Percentiles rank a stretch among this genome's conserved stretches.
These are phyloP conservation scores for Geopemphigus sp. DNA, from an alignment of 1,140 invertebrate genomes.

Conservation along the genomic window DNA sequence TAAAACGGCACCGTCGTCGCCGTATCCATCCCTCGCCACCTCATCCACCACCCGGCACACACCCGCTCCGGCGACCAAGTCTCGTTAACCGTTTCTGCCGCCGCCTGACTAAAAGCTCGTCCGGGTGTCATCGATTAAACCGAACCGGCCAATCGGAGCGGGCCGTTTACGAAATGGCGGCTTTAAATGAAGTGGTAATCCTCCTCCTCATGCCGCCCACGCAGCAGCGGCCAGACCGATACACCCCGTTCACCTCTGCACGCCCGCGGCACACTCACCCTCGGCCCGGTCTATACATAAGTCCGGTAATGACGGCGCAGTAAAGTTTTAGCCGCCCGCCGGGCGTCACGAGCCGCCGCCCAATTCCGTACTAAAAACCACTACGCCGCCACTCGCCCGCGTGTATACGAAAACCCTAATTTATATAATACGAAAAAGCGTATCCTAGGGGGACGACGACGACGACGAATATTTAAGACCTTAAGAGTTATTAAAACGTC, in stretches of 20 bases:
- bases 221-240: no score
- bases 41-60: background rate
- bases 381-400: background rate
- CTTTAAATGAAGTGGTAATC: slow-evolving; percentile 40
- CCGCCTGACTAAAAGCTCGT: slow-evolving; percentile 38
- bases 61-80: background rate
- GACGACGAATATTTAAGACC: no score
- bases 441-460: no score
- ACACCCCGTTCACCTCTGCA: background rate
- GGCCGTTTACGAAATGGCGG: slow-evolving; percentile 45
- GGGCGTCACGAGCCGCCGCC: slow-evolving; percentile 17
- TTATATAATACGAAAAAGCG: no score
- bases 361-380: no score
- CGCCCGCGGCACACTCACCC: no score
- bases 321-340: slow-evolving; percentile 27
- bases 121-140: slow-evolving; percentile 49
- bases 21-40: background rate
- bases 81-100: slow-evolving; percentile 37
- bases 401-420: no score
- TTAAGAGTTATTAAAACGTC: no score
- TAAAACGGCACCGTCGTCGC: slow-evolving; percentile 37
- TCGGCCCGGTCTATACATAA: slow-evolving; percentile 4
- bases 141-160: slow-evolving; percentile 40
- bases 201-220: background rate
- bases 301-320: slow-evolving; percentile 28